Evolutionary conservation across 2,113 vertebrate species (phyloP).

Genomic region (Excalfactoria chinensis): DNA sequence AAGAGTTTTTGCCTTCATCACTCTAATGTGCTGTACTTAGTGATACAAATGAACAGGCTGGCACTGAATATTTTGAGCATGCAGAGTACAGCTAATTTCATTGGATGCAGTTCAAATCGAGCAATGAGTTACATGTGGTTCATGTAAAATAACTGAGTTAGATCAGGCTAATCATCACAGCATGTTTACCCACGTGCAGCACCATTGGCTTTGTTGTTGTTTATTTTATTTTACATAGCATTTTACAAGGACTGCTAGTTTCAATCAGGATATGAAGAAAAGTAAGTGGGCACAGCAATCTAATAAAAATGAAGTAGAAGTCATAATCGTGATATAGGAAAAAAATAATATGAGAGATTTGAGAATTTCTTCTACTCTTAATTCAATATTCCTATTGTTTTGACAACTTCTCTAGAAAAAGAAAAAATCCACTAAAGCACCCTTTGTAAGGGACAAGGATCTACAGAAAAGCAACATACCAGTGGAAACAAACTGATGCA

Average conservation of each 20-base stretch:
- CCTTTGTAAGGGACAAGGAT: neutral
- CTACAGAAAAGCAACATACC: neutral
- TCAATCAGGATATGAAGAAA: neutral
- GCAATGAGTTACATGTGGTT: neutral
- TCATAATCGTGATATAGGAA: neutral
- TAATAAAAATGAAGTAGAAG: neutral
- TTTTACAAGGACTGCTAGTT: neutral
- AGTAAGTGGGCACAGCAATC: neutral
- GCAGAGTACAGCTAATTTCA: neutral
- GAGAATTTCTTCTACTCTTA: neutral
- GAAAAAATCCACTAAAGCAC: neutral
- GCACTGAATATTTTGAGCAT: neutral
- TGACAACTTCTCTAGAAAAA: neutral
- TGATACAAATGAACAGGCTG: neutral
- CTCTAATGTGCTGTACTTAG: neutral
- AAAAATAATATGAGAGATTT: neutral
- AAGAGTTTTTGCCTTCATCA: neutral
- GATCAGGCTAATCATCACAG: neutral
- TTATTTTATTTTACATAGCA: neutral
- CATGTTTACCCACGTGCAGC: neutral
- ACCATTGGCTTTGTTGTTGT: fast-evolving
- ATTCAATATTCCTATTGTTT: neutral
- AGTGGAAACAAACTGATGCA: neutral
- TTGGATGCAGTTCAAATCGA: neutral
- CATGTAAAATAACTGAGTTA: neutral